Evolutionary conservation across 2,113 vertebrate species (phyloP).

Genomic region (Tringa solitaria): DNA sequence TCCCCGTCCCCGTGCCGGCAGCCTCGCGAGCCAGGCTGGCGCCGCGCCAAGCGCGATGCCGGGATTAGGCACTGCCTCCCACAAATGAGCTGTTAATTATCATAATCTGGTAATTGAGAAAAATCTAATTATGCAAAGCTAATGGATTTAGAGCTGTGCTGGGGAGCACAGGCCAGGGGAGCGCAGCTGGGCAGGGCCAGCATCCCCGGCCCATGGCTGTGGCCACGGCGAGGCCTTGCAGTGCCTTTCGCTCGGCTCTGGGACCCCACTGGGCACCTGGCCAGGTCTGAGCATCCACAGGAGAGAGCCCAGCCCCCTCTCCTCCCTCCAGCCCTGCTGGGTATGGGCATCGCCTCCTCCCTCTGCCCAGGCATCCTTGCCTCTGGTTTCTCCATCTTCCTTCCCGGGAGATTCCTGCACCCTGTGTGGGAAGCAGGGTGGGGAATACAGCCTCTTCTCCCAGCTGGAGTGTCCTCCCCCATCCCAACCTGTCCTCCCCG

Average conservation of each 20-base stretch:
- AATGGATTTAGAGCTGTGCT: constrained; percentile 75
- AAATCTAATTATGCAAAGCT: constrained; percentile 85
- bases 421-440: neutral
- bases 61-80: constrained; percentile 71
- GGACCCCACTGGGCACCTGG: accelerated
- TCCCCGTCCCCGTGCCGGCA: neutral
- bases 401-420: neutral
- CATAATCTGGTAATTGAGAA: constrained; percentile 87
- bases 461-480: neutral
- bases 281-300: accelerated
- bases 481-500: neutral
- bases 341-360: neutral
- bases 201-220: neutral
- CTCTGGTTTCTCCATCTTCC: neutral
- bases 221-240: accelerated
- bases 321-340: neutral
- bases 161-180: constrained; percentile 51
- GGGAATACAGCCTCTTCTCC: accelerated
- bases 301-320: neutral
- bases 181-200: neutral
- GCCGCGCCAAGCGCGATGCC: neutral
- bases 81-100: constrained; percentile 85
- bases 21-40: neutral
- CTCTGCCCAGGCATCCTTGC: neutral
- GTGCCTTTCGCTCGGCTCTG: neutral